phyloP scores from a whole-genome alignment of 1,140 invertebrate species.

The Dinothrombium tinctorium region DNA sequence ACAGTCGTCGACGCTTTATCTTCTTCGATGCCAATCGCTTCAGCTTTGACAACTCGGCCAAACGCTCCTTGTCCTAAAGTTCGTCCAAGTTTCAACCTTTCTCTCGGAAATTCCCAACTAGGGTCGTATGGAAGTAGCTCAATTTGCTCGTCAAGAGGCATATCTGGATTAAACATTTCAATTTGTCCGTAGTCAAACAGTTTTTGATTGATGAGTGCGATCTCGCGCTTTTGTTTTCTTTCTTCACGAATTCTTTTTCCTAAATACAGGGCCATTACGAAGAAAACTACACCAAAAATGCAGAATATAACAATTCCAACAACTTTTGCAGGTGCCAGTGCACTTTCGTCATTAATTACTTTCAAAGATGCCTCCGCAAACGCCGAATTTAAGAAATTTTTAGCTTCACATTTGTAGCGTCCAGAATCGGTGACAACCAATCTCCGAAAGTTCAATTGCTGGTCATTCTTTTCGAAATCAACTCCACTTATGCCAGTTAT shows the following conservation, averaged over 20 bases:
- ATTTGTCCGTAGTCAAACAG: constrained; percentile 12
- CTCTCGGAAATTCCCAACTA: constrained; percentile 30
- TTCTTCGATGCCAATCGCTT: constrained; percentile 23
- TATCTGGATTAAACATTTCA: constrained; percentile 14
- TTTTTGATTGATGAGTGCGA: constrained; percentile 13
- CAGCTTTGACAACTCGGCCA: constrained; percentile 68
- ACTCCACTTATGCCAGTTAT: constrained; percentile 8
- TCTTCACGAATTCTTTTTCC: constrained; percentile 10
- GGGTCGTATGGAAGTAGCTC: constrained; percentile 52
- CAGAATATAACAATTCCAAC: constrained; percentile 7
- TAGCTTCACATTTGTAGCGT: constrained; percentile 11
- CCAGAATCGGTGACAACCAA: constrained; percentile 11
- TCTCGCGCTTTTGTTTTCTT: constrained; percentile 13
- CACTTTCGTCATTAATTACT: constrained; percentile 5
- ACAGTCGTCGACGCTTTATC: constrained; percentile 11
- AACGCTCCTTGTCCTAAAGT: constrained; percentile 65
- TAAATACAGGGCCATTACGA: constrained; percentile 12
- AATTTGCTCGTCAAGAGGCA: constrained; percentile 16
- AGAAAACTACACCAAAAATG: constrained; percentile 8
- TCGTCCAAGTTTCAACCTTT: constrained; percentile 11
- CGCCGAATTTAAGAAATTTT: constrained; percentile 11
- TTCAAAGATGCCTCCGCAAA: constrained; percentile 4
- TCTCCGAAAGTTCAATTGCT: constrained; percentile 10
- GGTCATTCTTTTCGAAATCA: constrained; percentile 7
- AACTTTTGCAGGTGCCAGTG: not conserved